Conservation (phyloP, 2,113 vertebrate genomes). For the Mixornis gularis region DNA sequence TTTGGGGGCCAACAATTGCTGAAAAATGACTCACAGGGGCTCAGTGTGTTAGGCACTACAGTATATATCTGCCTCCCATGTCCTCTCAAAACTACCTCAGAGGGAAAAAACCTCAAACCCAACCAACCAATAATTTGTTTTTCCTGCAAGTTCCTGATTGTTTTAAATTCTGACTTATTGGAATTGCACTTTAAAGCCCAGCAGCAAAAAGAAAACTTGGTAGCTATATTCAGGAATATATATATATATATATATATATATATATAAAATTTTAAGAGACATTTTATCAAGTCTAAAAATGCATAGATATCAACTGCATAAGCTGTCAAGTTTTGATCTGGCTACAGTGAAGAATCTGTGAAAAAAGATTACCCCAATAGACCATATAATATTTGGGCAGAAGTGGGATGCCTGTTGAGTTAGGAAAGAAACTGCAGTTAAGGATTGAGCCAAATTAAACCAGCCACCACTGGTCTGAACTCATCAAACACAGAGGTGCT, state of each 20-base stretch:
- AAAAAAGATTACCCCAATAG: not conserved
- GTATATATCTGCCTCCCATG: not conserved
- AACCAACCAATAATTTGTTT: not conserved
- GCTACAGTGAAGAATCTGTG: not conserved
- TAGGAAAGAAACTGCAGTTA: not conserved
- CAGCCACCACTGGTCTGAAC: not conserved
- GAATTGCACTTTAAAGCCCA: conserved; percentile 59
- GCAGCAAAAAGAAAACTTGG: conserved; percentile 10
- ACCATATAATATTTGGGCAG: not conserved
- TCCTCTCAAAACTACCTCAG: not conserved
- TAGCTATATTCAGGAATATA: not conserved
- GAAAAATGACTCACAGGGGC: not conserved
- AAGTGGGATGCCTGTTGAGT: not conserved
- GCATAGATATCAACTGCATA: not conserved
- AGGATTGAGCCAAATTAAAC: not conserved
- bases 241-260: not conserved
- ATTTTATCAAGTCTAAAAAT: not conserved
- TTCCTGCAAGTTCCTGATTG: not conserved
- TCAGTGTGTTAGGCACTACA: not conserved
- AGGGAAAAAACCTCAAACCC: not conserved
- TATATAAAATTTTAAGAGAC: not conserved
- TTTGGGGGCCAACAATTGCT: not conserved
- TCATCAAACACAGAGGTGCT: not conserved
- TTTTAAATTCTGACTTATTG: conserved; percentile 6
- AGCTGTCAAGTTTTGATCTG: not conserved